Percentiles rank a stretch among this genome's conserved stretches.
Conservation (phyloP, 2,888 invertebrate genomes). For the Enchytraeus crypticus region DNA sequence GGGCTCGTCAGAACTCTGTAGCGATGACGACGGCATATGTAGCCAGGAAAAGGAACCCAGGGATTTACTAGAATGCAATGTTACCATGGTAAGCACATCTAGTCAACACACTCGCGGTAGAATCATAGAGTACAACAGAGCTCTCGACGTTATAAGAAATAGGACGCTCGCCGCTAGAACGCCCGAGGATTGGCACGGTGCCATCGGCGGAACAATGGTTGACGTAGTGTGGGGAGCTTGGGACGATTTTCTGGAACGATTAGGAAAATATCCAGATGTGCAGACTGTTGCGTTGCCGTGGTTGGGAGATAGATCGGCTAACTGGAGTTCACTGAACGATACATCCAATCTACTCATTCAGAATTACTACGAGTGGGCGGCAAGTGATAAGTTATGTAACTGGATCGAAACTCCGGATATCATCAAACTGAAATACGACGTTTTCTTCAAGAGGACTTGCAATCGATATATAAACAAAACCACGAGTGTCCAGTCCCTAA, state of each 20-base stretch:
- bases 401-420: constrained; percentile 1
- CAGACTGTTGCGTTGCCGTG: constrained; percentile 6
- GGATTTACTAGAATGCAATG: too few relatives aligned
- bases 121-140: too few relatives aligned
- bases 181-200: too few relatives aligned
- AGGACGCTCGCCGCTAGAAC: too few relatives aligned
- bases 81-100: too few relatives aligned
- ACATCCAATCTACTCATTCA: background rate
- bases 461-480: background rate
- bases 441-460: background rate
- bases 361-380: background rate
- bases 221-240: constrained; percentile 23
- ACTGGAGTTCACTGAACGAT: background rate
- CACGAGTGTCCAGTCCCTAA: background rate
- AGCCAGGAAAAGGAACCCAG: too few relatives aligned
- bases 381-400: background rate
- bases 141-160: too few relatives aligned
- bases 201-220: too few relatives aligned
- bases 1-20: too few relatives aligned
- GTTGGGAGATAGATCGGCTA: background rate
- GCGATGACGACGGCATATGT: too few relatives aligned
- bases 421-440: background rate
- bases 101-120: too few relatives aligned
- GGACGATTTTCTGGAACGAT: constrained; percentile 21
- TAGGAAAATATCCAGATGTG: constrained; percentile 13